These are phyloP conservation scores for Cheirogaleus major DNA, from an alignment of 2,797 vertebrate genomes.

Conservation along the genomic window DNA sequence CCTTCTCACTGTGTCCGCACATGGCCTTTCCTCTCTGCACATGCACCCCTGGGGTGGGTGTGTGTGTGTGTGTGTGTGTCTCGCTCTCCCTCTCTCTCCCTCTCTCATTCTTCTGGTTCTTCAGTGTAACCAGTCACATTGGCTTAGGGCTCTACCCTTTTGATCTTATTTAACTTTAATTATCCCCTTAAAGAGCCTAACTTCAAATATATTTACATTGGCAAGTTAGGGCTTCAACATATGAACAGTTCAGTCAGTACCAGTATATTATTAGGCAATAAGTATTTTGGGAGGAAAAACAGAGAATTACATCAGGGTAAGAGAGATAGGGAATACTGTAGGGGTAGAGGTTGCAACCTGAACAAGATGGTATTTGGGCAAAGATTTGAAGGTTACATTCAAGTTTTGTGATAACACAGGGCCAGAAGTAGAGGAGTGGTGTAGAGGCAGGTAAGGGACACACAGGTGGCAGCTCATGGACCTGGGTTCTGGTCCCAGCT, in stretches of 20 bases:
- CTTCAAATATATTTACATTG: not conserved
- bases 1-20: not conserved
- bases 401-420: not conserved
- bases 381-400: not conserved
- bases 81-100: not conserved
- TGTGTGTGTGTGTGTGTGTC: no score
- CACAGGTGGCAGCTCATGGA: not conserved
- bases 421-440: not conserved
- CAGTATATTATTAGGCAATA: not conserved
- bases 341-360: not conserved
- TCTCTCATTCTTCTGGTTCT: not conserved
- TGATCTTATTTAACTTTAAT: not conserved
- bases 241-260: not conserved
- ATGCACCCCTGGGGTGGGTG: not conserved
- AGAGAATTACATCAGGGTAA: not conserved
- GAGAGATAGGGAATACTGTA: no score
- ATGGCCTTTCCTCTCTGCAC: not conserved
- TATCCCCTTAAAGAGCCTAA: not conserved
- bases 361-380: not conserved
- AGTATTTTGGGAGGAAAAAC: not conserved
- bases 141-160: not conserved
- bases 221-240: not conserved
- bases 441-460: not conserved
- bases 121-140: not conserved
- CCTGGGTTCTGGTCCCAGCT: not conserved